Conservation (phyloP, 2,888 invertebrate genomes). For the Chloroclysta siterata region DNA sequence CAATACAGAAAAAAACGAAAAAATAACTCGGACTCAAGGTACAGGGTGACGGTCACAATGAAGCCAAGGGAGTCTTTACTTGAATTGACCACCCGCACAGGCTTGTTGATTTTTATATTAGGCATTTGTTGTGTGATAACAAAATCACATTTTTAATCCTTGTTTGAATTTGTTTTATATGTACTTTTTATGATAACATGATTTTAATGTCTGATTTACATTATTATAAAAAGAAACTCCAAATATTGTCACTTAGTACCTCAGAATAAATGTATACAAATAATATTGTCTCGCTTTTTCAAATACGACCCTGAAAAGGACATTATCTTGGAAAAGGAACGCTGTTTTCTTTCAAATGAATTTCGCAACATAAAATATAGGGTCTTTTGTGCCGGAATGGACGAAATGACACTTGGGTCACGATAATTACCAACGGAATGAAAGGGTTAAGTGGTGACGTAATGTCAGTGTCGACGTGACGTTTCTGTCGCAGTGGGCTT, state of each 20-base stretch:
- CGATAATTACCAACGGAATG: constrained; percentile 38
- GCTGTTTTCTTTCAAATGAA: constrained; percentile 30
- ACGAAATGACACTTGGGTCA: constrained; percentile 32
- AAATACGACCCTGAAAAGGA: constrained; percentile 9
- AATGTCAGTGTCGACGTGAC: constrained; percentile 30
- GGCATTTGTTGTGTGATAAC: no score
- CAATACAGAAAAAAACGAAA: no score
- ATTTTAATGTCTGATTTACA: no score
- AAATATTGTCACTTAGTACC: not conserved
- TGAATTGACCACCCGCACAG: no score
- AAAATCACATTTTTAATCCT: no score
- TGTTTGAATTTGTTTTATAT: no score
- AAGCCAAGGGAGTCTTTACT: no score
- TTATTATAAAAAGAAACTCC: no score
- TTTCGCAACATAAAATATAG: constrained; percentile 39
- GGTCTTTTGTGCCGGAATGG: constrained; percentile 29
- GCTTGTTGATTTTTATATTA: no score
- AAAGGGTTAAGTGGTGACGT: constrained; percentile 37
- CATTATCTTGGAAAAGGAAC: constrained; percentile 5
- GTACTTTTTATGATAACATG: no score
- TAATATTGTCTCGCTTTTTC: not conserved
- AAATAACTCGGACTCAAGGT: no score
- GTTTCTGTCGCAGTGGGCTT: constrained; percentile 14
- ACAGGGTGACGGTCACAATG: no score
- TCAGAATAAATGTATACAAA: not conserved